Percentiles rank a stretch among this genome's conserved stretches.
Evolutionary conservation across 2,113 vertebrate genomes (phyloP).

Genomic region (Otolemur garnettii): DNA sequence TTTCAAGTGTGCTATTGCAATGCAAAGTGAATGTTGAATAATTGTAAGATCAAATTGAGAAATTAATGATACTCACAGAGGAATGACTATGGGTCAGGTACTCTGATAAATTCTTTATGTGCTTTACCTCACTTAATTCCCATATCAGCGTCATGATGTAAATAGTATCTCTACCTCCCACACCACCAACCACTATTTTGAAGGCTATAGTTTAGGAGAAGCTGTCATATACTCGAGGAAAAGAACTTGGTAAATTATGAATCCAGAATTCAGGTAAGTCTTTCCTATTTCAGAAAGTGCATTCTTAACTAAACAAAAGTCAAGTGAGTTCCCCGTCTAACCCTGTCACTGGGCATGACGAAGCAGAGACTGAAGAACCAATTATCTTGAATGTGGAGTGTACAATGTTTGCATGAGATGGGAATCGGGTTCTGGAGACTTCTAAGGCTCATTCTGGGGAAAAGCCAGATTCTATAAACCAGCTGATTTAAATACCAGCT

Average conservation of each 20-base stretch:
- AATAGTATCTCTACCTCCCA: background rate
- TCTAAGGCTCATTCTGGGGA: background rate
- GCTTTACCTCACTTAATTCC: background rate
- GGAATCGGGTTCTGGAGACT: background rate
- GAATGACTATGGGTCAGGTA: background rate
- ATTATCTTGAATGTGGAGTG: background rate
- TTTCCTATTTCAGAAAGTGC: slow-evolving; percentile 8
- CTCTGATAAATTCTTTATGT: background rate
- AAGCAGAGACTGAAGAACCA: background rate
- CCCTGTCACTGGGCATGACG: background rate
- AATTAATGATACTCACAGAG: background rate
- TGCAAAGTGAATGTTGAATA: background rate
- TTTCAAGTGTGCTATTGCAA: background rate
- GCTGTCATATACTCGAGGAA: background rate
- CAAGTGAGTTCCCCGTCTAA: background rate
- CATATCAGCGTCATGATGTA: background rate
- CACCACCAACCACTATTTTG: background rate
- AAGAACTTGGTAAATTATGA: background rate
- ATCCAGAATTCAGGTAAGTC: background rate
- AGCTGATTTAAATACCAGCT: background rate
- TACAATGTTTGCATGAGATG: background rate
- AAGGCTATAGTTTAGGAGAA: background rate
- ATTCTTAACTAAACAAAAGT: background rate
- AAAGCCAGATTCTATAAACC: background rate
- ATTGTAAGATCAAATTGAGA: background rate